Evolutionary conservation across 2,888 invertebrate species (phyloP), one percentile per base, ranked within the genome.

Genomic region (Cheilosia scutellata): DNA sequence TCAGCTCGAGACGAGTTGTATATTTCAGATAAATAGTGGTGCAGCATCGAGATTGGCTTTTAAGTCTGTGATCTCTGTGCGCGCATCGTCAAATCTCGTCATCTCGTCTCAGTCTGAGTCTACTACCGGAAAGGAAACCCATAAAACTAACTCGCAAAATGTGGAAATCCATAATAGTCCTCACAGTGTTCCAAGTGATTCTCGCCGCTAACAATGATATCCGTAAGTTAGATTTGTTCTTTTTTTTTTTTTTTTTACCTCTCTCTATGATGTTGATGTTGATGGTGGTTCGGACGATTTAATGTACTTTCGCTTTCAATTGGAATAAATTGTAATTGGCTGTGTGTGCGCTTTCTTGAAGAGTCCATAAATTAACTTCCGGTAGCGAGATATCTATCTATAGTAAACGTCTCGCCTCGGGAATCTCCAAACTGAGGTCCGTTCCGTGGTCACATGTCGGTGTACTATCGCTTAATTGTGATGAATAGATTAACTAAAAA

Each of bases 131-230:
- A 78, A 87, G 33, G 58, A 72, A 83, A 42, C 58, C 29, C 20
- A 68, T 55, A 79, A 72, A 47, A 80, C 40, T n/a, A 78, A 29
- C 27, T 20, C 63, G 37, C 47, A 89, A 89, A 86, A 90, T 90
- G 90, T 89, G 88, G 89, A 89, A 89, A 58, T 78, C 88, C 42
- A 37, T 89, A 31, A 88, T 87, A 51, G 87, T 88, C 75, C 87
- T 89, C 16, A 87, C 87, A 51, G 82, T 87, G 40, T 87, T 88
- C 11, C 89, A 89, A 88, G 70, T 89, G 53, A 87, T 88, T 68
- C 78, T 88, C 57, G 89, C 89, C 47, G 87, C 88, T 57, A 87
- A 89, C 77, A 88, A 82, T 31, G 88, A 89, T 82, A 88, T 88
- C 82, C 90, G 90, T 90, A 89, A 90, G 90, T 90, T 83, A 68